phyloP scores from a whole-genome alignment of 1,140 invertebrate species.

The Drosophila tristis region DNA sequence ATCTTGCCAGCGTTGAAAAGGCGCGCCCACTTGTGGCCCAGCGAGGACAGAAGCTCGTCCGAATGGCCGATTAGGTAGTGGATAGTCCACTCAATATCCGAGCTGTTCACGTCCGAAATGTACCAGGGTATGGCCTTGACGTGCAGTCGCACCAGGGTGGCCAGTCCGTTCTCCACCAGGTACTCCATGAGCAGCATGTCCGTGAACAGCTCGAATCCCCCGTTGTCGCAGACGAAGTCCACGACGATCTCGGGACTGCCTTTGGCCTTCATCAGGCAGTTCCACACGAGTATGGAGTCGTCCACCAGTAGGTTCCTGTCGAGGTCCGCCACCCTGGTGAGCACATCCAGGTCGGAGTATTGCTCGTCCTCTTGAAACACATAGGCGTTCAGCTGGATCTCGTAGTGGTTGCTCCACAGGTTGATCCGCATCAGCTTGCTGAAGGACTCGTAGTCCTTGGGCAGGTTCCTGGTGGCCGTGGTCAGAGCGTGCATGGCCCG shows the following conservation, averaged over 20 bases:
- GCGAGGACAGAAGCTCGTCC: constrained; percentile 56
- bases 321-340: constrained; percentile 87
- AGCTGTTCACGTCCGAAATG: constrained; percentile 93
- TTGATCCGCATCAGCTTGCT: constrained; percentile 86
- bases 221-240: constrained; percentile 96
- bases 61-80: constrained; percentile 83
- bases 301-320: constrained; percentile 89
- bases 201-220: constrained; percentile 96
- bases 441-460: constrained; percentile 84
- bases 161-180: constrained; percentile 88
- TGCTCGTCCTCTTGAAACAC: constrained; percentile 89
- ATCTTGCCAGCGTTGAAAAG: constrained; percentile 85
- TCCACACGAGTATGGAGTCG: constrained; percentile 87
- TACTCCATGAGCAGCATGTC: constrained; percentile 95
- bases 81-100: constrained; percentile 91
- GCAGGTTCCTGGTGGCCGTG: constrained; percentile 37
- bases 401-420: constrained; percentile 92
- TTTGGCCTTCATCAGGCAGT: constrained; percentile 62
- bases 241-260: constrained; percentile 61
- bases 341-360: constrained; percentile 85
- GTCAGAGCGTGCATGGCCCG: constrained; percentile 86
- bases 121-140: constrained; percentile 98
- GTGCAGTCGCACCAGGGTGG: constrained; percentile 91
- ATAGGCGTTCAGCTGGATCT: constrained; percentile 85
- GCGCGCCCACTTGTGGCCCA: constrained; percentile 86